Evolutionary conservation across 2,113 vertebrate genomes (phyloP).

Genomic region (Climacteris rufus): DNA sequence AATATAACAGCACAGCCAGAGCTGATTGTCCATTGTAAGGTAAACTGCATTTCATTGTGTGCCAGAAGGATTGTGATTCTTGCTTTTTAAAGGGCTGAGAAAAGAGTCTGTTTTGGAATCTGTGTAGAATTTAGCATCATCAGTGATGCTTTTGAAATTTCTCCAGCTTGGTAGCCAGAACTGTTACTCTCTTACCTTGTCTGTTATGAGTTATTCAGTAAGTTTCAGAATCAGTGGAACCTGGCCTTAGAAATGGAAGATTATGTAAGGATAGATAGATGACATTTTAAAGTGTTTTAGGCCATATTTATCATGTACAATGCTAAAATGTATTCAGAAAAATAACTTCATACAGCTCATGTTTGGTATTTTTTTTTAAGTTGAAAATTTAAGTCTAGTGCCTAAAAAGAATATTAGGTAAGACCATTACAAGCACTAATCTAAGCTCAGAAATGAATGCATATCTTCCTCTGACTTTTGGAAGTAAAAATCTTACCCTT

Average conservation of each 20-base stretch:
- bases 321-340: not conserved
- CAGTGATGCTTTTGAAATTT: not conserved
- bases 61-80: not conserved
- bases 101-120: not conserved
- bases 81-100: not conserved
- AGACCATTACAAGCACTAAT: not conserved
- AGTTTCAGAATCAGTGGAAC: not conserved
- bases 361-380: not conserved
- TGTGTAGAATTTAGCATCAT: not conserved
- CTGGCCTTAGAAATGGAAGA: not conserved
- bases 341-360: not conserved
- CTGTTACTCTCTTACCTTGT: not conserved
- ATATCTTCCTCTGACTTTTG: not conserved
- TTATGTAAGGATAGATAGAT: not conserved
- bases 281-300: not conserved
- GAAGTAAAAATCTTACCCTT: not conserved
- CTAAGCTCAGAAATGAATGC: not conserved
- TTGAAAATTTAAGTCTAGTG: not conserved
- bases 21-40: conserved; percentile 83
- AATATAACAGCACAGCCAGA: conserved; percentile 84
- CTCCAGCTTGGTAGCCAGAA: not conserved
- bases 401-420: not conserved
- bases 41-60: conserved; percentile 48
- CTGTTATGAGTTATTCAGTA: not conserved
- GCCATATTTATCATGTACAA: not conserved